These are phyloP conservation scores for Philopedon plagiatum DNA, from an alignment of 2,888 invertebrate species.

Conservation along the genomic window DNA sequence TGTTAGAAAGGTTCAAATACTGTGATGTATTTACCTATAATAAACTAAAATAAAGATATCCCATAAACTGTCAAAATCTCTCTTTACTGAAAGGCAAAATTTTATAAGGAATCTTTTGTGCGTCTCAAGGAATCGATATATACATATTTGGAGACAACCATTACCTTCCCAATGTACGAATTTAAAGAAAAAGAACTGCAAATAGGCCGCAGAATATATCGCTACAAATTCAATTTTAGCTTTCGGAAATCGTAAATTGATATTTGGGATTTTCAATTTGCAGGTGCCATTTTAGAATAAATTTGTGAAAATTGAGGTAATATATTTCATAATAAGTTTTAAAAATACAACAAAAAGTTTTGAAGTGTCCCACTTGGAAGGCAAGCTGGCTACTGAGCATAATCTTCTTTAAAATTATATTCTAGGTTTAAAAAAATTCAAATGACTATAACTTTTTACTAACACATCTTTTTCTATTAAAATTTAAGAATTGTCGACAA, in stretches of 20 bases:
- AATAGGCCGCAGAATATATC: conserved; percentile 18
- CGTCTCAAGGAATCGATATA: conserved; percentile 9
- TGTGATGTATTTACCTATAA: neutral
- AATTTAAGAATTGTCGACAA: too few relatives aligned
- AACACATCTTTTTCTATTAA: too few relatives aligned
- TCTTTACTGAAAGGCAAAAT: neutral
- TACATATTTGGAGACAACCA: conserved; percentile 1
- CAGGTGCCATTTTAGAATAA: conserved; percentile 6
- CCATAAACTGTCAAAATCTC: neutral
- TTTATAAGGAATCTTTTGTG: neutral
- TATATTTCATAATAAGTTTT: neutral
- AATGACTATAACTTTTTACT: too few relatives aligned
- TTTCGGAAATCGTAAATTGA: conserved; percentile 16
- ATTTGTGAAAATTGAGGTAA: neutral
- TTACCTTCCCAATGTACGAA: conserved; percentile 19
- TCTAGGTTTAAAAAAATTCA: too few relatives aligned
- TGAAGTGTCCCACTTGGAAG: neutral
- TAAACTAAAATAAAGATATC: neutral
- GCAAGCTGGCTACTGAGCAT: too few relatives aligned
- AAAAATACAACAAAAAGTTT: neutral
- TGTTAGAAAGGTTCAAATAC: too few relatives aligned
- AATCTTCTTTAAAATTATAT: too few relatives aligned
- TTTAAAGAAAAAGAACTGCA: conserved; percentile 10
- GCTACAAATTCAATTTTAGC: conserved; percentile 15
- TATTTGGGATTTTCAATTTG: conserved; percentile 15